Conservation (phyloP, 2,113 vertebrate species). For the Climacteris rufus region DNA sequence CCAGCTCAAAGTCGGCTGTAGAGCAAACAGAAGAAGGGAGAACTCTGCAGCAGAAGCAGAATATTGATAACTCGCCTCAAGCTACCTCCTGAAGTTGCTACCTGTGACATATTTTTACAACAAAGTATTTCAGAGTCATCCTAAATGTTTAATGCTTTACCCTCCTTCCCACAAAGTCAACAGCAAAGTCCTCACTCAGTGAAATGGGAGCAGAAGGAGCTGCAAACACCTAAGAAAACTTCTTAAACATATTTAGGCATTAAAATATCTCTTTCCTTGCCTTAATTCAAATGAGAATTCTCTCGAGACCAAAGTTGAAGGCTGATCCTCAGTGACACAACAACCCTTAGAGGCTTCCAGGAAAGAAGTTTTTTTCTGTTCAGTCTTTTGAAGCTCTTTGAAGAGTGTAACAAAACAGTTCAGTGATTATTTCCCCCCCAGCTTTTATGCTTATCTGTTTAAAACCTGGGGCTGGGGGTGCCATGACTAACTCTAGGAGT, state of each 20-base stretch:
- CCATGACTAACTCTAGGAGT: neutral
- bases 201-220: neutral
- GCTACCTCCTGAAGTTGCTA: neutral
- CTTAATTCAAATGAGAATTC: neutral
- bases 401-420: neutral
- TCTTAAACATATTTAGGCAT: neutral
- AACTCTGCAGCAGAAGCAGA: neutral
- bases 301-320: neutral
- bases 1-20: rapidly evolving
- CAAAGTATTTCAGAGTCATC: neutral
- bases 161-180: neutral
- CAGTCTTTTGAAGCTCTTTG: neutral
- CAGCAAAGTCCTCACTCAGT: neutral
- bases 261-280: neutral
- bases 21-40: neutral
- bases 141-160: neutral
- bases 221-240: neutral
- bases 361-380: neutral
- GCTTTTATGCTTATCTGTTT: neutral
- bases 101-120: neutral
- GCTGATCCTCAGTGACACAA: neutral
- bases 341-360: neutral
- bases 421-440: neutral
- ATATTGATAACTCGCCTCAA: neutral
- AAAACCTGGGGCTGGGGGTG: neutral